Evolutionary conservation across 2,888 invertebrate species (phyloP).

Genomic region (Phasia obesa): DNA sequence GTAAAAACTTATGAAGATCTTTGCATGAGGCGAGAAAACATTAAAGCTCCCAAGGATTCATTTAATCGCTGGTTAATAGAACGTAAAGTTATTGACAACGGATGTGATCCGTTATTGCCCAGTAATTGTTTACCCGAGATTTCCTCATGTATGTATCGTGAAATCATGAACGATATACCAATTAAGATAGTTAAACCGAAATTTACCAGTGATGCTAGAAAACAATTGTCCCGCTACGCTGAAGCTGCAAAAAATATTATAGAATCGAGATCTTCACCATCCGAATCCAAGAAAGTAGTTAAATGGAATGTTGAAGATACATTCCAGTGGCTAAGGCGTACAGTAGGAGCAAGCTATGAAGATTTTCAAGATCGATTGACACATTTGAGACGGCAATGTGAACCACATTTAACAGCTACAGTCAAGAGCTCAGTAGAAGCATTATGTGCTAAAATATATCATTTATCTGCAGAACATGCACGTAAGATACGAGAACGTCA

Average conservation of each 20-base stretch:
- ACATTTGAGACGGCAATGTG: conserved; percentile 96
- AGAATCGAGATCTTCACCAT: conserved; percentile 94
- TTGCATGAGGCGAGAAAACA: conserved; percentile 95
- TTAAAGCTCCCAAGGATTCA: conserved; percentile 97
- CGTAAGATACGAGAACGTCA: conserved; percentile 95
- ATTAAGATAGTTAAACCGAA: conserved; percentile 97
- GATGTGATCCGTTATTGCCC: conserved; percentile 94
- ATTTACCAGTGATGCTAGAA: conserved; percentile 95
- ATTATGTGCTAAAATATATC: conserved; percentile 96
- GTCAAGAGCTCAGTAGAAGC: conserved; percentile 97
- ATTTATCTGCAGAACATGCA: conserved; percentile 94
- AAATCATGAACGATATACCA: conserved; percentile 99
- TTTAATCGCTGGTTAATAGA: conserved; percentile 98
- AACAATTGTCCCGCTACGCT: conserved; percentile 95
- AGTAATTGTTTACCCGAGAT: conserved; percentile 96
- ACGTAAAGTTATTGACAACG: conserved; percentile 94
- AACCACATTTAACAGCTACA: conserved; percentile 96
- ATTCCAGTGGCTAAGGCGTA: conserved; percentile 96
- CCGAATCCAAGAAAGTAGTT: conserved; percentile 97
- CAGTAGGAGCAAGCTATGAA: conserved; percentile 96
- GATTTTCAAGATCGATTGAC: conserved; percentile 91
- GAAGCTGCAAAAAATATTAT: conserved; percentile 99
- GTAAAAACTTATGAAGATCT: conserved; percentile 96
- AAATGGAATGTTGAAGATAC: conserved; percentile 99
- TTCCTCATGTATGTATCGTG: conserved; percentile 96